These are phyloP conservation scores for Gadopsis bispinosus DNA, from an alignment of 2,797 vertebrate species.

Conservation along the genomic window DNA sequence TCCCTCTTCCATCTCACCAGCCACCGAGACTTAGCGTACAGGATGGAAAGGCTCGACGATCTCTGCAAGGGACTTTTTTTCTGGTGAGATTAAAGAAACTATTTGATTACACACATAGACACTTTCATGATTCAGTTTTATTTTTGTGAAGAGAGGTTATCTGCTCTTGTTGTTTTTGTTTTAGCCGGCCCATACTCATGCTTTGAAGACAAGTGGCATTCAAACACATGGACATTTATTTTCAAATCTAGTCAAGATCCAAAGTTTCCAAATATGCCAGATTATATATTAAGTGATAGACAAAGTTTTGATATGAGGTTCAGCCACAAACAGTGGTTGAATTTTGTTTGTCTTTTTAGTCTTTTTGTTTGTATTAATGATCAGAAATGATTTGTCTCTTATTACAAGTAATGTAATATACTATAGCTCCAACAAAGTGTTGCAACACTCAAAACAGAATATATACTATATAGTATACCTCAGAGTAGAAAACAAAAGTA, in stretches of 20 bases:
- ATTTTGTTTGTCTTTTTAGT: neutral
- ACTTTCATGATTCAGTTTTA: neutral
- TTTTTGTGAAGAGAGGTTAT: neutral
- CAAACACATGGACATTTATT: neutral
- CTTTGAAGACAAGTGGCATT: neutral
- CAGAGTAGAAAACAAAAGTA: neutral
- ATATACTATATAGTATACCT: neutral
- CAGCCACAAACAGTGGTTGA: neutral
- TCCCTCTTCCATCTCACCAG: conserved; percentile 2
- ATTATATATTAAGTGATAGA: neutral
- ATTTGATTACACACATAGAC: conserved; percentile 8
- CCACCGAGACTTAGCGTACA: conserved; percentile 82
- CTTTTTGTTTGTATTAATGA: neutral
- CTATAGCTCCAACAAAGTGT: neutral
- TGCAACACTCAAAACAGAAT: neutral
- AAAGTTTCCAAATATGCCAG: neutral
- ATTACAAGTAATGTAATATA: neutral
- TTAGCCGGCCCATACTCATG: neutral
- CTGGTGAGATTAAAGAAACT: conserved; percentile 73
- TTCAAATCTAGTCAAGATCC: neutral
- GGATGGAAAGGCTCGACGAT: conserved; percentile 89
- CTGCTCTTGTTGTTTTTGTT: too few species aligned
- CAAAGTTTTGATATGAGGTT: neutral
- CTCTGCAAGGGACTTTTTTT: conserved; percentile 87
- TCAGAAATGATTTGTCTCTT: neutral